Conservation (phyloP, 2,888 invertebrate species). For the Lycaena phlaeas region DNA sequence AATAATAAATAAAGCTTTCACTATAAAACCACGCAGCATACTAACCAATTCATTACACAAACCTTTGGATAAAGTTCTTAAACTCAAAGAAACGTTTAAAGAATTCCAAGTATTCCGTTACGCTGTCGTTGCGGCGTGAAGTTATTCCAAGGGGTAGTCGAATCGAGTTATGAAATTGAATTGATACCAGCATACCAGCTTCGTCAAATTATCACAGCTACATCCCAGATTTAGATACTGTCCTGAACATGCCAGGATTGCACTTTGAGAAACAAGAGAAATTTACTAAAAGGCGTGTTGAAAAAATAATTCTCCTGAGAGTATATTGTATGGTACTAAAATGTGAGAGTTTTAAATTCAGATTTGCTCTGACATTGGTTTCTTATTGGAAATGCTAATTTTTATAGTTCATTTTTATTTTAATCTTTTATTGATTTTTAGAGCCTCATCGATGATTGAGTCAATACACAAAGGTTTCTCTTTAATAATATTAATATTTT, state of each 20-base stretch:
- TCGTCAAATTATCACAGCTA: conserved; percentile 49
- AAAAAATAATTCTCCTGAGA: background rate
- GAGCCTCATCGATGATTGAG: too few relatives aligned
- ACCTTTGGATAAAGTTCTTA: background rate
- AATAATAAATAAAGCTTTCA: too few relatives aligned
- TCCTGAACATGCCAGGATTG: conserved; percentile 33
- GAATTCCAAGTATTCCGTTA: conserved; percentile 7
- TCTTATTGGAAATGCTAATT: background rate
- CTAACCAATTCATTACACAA: conserved; percentile 2
- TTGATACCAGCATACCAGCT: conserved; percentile 32
- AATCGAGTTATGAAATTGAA: conserved; percentile 51
- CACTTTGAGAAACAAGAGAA: conserved; percentile 26
- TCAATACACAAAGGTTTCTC: too few relatives aligned
- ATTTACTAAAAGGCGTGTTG: conserved; percentile 9
- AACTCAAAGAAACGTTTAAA: background rate
- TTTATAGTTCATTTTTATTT: too few relatives aligned
- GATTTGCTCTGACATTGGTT: background rate
- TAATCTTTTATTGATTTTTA: too few relatives aligned
- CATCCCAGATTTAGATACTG: conserved; percentile 49
- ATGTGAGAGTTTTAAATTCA: background rate
- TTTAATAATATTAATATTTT: too few relatives aligned
- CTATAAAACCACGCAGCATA: too few relatives aligned
- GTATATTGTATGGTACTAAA: background rate
- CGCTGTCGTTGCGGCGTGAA: conserved; percentile 8
- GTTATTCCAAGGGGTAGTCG: conserved; percentile 20